These are phyloP conservation scores for Sphyrna mokarran DNA, from an alignment of 2,113 vertebrate genomes.

Conservation along the genomic window DNA sequence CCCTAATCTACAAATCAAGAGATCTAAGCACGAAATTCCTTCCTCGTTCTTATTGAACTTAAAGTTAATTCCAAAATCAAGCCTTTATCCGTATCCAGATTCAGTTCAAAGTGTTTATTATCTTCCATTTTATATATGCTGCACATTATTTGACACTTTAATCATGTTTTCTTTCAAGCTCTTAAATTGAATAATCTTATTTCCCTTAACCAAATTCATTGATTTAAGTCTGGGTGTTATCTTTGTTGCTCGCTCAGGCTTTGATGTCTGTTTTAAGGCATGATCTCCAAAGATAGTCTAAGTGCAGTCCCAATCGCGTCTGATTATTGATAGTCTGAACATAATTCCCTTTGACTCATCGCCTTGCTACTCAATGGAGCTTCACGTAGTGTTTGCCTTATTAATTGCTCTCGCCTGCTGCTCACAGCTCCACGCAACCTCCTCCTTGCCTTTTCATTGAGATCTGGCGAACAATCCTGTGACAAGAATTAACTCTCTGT, in stretches of 20 bases:
- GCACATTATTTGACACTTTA: constrained; percentile 19
- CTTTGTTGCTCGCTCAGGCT: not conserved
- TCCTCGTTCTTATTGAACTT: not conserved
- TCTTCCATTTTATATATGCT: not conserved
- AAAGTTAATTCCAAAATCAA: constrained; percentile 11
- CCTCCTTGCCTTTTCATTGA: not conserved
- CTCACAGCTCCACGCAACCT: not conserved
- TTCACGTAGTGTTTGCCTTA: not conserved
- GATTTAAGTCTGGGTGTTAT: constrained; percentile 9
- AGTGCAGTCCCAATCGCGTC: not conserved
- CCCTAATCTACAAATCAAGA: not conserved
- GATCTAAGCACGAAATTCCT: not conserved
- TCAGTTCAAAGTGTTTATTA: constrained; percentile 26
- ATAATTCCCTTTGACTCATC: not conserved
- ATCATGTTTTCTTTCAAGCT: not conserved
- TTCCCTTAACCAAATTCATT: constrained; percentile 10
- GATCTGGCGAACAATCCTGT: not conserved
- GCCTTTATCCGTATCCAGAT: not conserved
- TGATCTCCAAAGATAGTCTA: not conserved
- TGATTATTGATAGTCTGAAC: not conserved
- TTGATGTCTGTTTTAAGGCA: constrained; percentile 24
- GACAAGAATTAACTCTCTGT: not conserved
- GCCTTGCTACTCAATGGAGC: not conserved
- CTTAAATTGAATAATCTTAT: constrained; percentile 28
- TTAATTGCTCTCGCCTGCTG: not conserved